Evolutionary conservation across 2,888 invertebrate species (phyloP).

Genomic region (Bugulina stolonifera): DNA sequence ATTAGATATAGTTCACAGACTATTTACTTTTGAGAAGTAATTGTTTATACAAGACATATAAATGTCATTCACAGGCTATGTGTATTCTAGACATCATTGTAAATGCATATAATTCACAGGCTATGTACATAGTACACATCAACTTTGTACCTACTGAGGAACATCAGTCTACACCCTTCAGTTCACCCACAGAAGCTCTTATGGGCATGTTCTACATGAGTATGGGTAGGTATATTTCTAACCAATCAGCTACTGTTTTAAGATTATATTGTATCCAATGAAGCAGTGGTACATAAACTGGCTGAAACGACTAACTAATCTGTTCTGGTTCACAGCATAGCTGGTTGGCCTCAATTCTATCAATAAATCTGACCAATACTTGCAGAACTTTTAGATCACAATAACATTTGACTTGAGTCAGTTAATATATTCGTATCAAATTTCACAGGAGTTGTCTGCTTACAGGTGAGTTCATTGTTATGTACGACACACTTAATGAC

Average conservation of each 20-base stretch:
- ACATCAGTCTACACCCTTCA: conserved; percentile 46
- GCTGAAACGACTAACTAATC: background rate
- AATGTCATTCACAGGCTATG: background rate
- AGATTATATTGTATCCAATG: background rate
- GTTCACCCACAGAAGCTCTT: conserved; percentile 79
- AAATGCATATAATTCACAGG: conserved; percentile 46
- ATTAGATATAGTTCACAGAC: background rate
- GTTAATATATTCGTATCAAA: no score
- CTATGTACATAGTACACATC: conserved; percentile 52
- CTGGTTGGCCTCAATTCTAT: no score
- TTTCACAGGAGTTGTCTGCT: background rate
- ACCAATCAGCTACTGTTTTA: background rate
- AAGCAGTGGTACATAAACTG: background rate
- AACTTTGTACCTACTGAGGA: conserved; percentile 31
- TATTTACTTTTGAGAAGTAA: background rate
- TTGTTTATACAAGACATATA: background rate
- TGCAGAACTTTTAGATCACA: no score
- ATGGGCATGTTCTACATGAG: conserved; percentile 99
- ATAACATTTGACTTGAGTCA: no score
- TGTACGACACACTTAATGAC: conserved; percentile 81
- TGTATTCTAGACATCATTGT: background rate
- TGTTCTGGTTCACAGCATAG: no score
- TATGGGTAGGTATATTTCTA: conserved; percentile 65
- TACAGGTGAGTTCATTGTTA: conserved; percentile 70
- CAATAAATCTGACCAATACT: no score